A percentile compares a stretch with the other conserved stretches of the same genome.
Evolutionary conservation across 2,113 vertebrate genomes (phyloP).

Genomic region (Urocynchramus pylzowi): DNA sequence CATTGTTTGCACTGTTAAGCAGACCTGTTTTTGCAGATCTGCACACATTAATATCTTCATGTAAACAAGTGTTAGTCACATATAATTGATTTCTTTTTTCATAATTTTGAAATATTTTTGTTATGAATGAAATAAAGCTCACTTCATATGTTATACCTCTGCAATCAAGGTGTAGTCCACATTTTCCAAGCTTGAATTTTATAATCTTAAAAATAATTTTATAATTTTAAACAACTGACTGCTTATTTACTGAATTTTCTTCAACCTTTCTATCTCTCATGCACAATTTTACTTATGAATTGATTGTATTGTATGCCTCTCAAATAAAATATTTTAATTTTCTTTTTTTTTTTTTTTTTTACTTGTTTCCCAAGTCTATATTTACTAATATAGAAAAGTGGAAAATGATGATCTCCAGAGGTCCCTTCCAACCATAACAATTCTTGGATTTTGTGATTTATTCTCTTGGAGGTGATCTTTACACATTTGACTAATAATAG

Average conservation of each 20-base stretch:
- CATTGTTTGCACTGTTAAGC: not conserved
- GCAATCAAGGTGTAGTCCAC: not conserved
- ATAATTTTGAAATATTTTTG: not conserved
- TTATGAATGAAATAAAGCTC: not conserved
- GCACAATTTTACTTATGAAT: not conserved
- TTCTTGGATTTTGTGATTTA: not conserved
- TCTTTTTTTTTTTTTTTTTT: not conserved
- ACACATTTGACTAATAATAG: not conserved
- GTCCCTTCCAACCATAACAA: not conserved
- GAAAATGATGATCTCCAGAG: not conserved
- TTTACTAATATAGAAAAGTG: not conserved
- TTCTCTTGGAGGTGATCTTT: not conserved
- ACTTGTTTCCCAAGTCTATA: not conserved
- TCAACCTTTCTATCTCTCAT: not conserved
- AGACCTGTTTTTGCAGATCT: not conserved
- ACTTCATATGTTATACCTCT: not conserved
- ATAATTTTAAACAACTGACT: not conserved
- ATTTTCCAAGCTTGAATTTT: not conserved
- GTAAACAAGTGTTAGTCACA: not conserved
- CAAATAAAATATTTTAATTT: not conserved
- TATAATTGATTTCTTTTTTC: not conserved
- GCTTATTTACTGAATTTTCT: not conserved
- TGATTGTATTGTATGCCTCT: not conserved
- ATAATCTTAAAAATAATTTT: not conserved
- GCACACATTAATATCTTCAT: not conserved